Conservation (phyloP, 2,797 vertebrate species). For the Gobio occitaniae region DNA sequence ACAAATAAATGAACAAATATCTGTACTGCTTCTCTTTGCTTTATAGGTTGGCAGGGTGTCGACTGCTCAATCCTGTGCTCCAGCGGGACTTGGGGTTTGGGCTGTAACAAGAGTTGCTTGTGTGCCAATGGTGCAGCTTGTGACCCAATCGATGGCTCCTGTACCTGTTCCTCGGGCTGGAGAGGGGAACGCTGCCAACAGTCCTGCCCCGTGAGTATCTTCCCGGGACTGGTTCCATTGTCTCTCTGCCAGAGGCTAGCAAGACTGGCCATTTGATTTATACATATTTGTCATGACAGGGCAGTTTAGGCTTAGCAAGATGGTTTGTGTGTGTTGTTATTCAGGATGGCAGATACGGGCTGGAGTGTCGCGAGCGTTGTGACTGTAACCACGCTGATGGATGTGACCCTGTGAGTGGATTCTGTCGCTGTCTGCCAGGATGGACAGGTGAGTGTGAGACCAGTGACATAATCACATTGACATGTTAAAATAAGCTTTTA, state of each 20-base stretch:
- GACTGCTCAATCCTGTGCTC: constrained; percentile 93
- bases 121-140: constrained; percentile 91
- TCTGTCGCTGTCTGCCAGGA: constrained; percentile 93
- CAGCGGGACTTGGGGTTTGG: constrained; percentile 90
- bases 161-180: constrained; percentile 93
- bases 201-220: constrained; percentile 87
- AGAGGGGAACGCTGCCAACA: constrained; percentile 87
- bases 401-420: constrained; percentile 90
- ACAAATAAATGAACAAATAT: not conserved
- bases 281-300: constrained; percentile 41
- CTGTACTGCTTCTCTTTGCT: not conserved
- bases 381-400: constrained; percentile 94
- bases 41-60: constrained; percentile 92
- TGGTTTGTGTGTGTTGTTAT: constrained; percentile 30
- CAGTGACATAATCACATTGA: constrained; percentile 22
- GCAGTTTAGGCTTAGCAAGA: constrained; percentile 42
- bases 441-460: constrained; percentile 90
- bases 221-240: not conserved
- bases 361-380: constrained; percentile 91
- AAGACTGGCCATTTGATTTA: constrained; percentile 18
- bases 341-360: constrained; percentile 92
- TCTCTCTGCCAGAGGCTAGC: constrained; percentile 33
- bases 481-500: constrained; percentile 3
- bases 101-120: constrained; percentile 89
- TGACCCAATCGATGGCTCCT: constrained; percentile 86